Conservation (phyloP, 2,888 invertebrate genomes). For the Tenthredo amoena region DNA sequence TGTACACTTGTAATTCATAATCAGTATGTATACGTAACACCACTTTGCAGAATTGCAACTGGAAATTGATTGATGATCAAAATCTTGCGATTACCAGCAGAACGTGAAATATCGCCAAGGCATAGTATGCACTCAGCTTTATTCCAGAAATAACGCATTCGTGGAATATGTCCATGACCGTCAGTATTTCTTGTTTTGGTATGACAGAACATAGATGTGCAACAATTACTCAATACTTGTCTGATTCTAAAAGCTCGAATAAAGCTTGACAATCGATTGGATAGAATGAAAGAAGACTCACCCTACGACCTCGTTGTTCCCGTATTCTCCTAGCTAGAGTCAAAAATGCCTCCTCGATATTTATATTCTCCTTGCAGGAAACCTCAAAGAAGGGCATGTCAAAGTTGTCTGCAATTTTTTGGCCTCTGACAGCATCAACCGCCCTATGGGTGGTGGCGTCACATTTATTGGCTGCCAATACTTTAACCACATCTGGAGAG, state of each 20-base stretch:
- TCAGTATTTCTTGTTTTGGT: not conserved
- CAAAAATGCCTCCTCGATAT: conserved; percentile 91
- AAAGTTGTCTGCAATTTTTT: conserved; percentile 93
- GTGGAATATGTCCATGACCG: not conserved
- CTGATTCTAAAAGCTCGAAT: not conserved
- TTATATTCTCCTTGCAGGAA: conserved; percentile 92
- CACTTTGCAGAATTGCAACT: no score
- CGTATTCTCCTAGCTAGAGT: conserved; percentile 90
- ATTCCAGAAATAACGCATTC: not conserved
- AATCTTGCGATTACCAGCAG: no score
- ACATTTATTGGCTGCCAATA: conserved; percentile 92
- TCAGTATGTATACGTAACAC: no score
- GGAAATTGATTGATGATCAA: no score
- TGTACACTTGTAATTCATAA: no score
- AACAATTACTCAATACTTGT: not conserved
- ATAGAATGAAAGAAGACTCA: conserved; percentile 73
- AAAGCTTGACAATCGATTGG: not conserved
- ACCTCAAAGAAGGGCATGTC: conserved; percentile 94
- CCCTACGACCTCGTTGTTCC: conserved; percentile 88
- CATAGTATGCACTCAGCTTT: not conserved
- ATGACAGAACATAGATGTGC: not conserved
- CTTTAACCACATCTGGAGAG: conserved; percentile 92
- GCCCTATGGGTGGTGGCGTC: conserved; percentile 88
- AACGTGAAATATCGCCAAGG: not conserved
- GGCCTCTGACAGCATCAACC: conserved; percentile 89